Percentiles rank a stretch among this genome's conserved stretches.
Evolutionary conservation across 2,888 invertebrate species (phyloP).

Genomic region (Coelogynopora nodosa): DNA sequence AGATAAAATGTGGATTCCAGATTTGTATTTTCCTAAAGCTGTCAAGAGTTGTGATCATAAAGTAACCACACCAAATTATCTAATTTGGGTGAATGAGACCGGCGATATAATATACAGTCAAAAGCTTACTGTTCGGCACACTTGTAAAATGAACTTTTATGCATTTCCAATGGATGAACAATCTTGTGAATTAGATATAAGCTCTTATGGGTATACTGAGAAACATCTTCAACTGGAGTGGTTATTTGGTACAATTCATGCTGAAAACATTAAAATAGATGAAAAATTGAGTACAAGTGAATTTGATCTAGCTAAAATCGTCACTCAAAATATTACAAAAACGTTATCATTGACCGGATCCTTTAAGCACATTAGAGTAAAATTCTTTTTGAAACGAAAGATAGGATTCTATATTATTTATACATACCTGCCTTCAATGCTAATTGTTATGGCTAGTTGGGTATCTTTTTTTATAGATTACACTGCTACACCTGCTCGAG

Average conservation of each 20-base stretch:
- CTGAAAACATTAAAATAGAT: not conserved
- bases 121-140: slow-evolving; percentile 15
- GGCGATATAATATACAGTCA: slow-evolving; percentile 35
- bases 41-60: not conserved
- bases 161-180: slow-evolving; percentile 44
- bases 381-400: slow-evolving; percentile 32
- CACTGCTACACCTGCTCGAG: slow-evolving; percentile 33
- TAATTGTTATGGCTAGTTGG: slow-evolving; percentile 40
- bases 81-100: slow-evolving; percentile 28
- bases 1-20: slow-evolving; percentile 39
- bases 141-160: slow-evolving; percentile 39
- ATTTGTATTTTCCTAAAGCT: slow-evolving; percentile 39
- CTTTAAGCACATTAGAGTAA: slow-evolving; percentile 7
- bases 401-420: slow-evolving; percentile 34
- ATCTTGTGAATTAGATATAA: slow-evolving; percentile 33
- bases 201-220: slow-evolving; percentile 37
- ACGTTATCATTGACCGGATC: not conserved
- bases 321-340: slow-evolving; percentile 20
- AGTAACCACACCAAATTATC: slow-evolving; percentile 33
- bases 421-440: slow-evolving; percentile 3
- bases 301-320: slow-evolving; percentile 25
- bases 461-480: slow-evolving; percentile 40
- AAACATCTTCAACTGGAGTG: slow-evolving; percentile 35
- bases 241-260: not conserved
- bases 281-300: slow-evolving; percentile 32